Percentiles rank a stretch among this genome's conserved stretches.
These are phyloP conservation scores for Sitodiplosis mosellana DNA, from an alignment of 1,140 invertebrate species.

Conservation along the genomic window DNA sequence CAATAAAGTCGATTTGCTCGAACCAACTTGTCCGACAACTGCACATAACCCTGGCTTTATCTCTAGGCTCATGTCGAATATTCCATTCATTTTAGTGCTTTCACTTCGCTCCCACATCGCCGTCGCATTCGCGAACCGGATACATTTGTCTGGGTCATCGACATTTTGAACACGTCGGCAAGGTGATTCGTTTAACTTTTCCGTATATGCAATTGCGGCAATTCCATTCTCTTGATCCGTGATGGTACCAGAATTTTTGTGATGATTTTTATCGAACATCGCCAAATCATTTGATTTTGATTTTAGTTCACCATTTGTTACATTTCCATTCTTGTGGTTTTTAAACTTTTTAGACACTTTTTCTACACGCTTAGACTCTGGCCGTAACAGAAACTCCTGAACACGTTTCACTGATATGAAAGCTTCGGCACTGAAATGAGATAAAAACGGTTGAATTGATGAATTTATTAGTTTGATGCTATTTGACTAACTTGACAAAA, in stretches of 20 bases:
- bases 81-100: slow-evolving; percentile 12
- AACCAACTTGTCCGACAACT: slow-evolving; percentile 59
- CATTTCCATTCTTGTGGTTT: slow-evolving; percentile 9
- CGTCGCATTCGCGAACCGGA: slow-evolving; percentile 26
- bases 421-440: slow-evolving; percentile 29
- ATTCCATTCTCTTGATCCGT: no score
- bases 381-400: slow-evolving; percentile 33
- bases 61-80: slow-evolving; percentile 34
- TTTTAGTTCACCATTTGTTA: slow-evolving; percentile 7
- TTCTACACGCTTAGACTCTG: neutral
- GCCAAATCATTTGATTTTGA: slow-evolving; percentile 7
- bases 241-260: no score
- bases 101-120: slow-evolving; percentile 30
- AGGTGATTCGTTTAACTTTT: neutral
- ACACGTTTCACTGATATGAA: slow-evolving; percentile 48
- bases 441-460: no score
- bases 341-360: slow-evolving; percentile 7
- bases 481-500: no score
- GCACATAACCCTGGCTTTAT: slow-evolving; percentile 45
- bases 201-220: no score
- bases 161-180: neutral
- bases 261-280: neutral
- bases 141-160: slow-evolving; percentile 18
- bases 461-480: no score
- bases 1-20: slow-evolving; percentile 58